Base-by-base conservation (phyloP, 2,113 vertebrate species). In the Ochotona curzoniae region DNA sequence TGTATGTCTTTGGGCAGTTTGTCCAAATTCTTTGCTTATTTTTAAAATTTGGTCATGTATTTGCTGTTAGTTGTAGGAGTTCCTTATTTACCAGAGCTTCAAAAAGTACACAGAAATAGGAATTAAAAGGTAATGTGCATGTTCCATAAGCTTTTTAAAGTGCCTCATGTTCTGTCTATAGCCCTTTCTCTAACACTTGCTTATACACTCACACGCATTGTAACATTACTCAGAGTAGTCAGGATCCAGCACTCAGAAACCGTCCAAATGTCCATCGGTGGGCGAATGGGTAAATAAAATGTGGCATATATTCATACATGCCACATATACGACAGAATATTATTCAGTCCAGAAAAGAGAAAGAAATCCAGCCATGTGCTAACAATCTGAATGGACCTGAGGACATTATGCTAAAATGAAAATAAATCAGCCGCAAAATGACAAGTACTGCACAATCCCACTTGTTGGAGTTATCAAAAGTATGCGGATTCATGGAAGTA, bases 341-440 rank as follows among this genome's bases (percentile, higher is more conserved):
- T 90, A 75, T 64, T 74, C 47, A 47, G 12, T 21, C 38, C 60
- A 74, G 28, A 84, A 80, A 90, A 93, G 57, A 51, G 32, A 79
- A 85, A 47, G 75, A 83, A 83, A 85, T 80, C 47, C n/a, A 54
- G 17, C 64, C 44, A 26, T 38, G 32, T 13, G 18, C 47, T 82
- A 15, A 44, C 51, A 82, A 57, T 8, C 44, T 63, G 35, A 57
- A 74, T 60, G 32, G 90, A 75, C 10, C 25, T 81, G 44, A 51
- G 20, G 35, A 69, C 18, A 70, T 73, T 69, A 67, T 44, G 47
- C 8, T 49, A 64, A 89, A 21, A n/a, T 44, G 38, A 54, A 80
- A 80, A 73, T 51, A 87, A 90, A 54, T n/a, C 38, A 83, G 71
- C 21, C 47, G 23, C 35, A 89, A 60, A 83, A 93, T 38, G 47